These are phyloP conservation scores for Tenodera sinensis DNA, from an alignment of 2,888 invertebrate species.

Conservation along the genomic window DNA sequence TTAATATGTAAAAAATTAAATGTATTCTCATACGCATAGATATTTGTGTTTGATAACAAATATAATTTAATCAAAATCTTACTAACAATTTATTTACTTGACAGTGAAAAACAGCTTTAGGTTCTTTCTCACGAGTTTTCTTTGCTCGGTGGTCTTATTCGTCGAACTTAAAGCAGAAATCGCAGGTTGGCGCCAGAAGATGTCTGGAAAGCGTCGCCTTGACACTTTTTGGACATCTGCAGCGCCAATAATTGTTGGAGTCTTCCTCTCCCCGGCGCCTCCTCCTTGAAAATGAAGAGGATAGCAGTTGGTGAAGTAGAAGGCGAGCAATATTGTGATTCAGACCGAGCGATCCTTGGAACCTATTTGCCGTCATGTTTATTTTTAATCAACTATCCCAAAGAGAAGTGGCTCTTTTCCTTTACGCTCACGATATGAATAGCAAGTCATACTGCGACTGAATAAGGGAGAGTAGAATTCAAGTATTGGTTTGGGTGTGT, in stretches of 20 bases:
- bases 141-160: no score
- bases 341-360: neutral
- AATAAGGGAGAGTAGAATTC: neutral
- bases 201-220: neutral
- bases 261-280: neutral
- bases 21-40: no score
- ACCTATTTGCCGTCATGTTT: neutral
- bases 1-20: no score
- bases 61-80: no score
- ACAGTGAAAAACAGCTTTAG: no score
- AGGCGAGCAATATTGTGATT: neutral
- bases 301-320: neutral
- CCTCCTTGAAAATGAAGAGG: neutral
- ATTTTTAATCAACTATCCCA: neutral
- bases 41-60: no score
- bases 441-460: neutral
- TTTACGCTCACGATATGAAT: neutral
- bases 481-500: neutral
- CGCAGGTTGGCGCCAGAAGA: neutral
- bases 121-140: no score
- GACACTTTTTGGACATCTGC: neutral
- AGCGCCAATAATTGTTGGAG: neutral
- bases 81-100: no score
- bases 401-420: neutral
- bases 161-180: neutral